These are phyloP conservation scores for Aphelocoma coerulescens DNA, from an alignment of 2,113 vertebrate genomes.

Conservation along the genomic window DNA sequence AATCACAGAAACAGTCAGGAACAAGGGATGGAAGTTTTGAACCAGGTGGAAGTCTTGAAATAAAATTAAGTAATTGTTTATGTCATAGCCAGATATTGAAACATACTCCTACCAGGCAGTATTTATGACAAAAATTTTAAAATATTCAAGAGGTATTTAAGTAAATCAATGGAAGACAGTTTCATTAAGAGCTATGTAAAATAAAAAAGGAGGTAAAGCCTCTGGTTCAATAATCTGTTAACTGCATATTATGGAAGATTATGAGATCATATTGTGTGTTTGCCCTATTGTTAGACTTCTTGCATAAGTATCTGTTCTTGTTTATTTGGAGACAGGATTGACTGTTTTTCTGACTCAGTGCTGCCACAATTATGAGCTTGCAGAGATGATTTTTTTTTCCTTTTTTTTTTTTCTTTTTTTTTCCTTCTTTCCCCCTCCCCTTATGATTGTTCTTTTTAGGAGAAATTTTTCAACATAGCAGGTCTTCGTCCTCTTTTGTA, in stretches of 20 bases:
- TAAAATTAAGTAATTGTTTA: neutral
- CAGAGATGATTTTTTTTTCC: neutral
- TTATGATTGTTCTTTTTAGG: neutral
- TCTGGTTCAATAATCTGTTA: neutral
- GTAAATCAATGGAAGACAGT: neutral
- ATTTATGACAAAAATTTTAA: neutral
- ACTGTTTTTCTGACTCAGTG: neutral
- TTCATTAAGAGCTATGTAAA: neutral
- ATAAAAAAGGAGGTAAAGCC: neutral
- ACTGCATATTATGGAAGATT: neutral
- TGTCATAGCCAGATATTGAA: neutral
- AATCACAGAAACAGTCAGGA: neutral
- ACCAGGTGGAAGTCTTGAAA: neutral
- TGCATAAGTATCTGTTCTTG: neutral
- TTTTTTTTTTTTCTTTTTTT: neutral
- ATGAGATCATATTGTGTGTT: neutral
- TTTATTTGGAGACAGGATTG: neutral
- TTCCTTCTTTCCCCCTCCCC: rapidly evolving
- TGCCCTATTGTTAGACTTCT: neutral
- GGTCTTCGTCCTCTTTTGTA: neutral
- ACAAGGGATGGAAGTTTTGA: neutral
- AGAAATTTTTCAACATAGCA: neutral
- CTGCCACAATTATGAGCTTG: neutral
- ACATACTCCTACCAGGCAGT: neutral
- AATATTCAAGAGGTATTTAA: neutral